Conservation (phyloP, 2,888 invertebrate species). For the Nipponacmea schrenckii region DNA sequence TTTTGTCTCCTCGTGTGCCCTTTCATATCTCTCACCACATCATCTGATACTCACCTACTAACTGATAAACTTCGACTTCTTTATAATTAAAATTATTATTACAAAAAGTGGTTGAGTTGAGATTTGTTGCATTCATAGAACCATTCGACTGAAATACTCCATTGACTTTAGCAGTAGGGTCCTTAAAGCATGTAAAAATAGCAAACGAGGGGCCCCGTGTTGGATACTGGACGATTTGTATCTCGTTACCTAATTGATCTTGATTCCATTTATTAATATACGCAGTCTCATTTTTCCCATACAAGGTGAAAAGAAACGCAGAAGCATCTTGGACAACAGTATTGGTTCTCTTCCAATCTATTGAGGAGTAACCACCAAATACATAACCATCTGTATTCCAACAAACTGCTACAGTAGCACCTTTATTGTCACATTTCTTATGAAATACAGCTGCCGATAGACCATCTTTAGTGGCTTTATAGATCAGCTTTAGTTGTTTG, state of each 20-base stretch:
- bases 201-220: no score
- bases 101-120: not conserved
- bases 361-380: slow-evolving; percentile 36
- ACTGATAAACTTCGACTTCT: slow-evolving; percentile 33
- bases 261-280: slow-evolving; percentile 17
- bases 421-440: slow-evolving; percentile 39
- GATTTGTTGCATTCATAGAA: no score
- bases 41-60: slow-evolving; percentile 32
- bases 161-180: not conserved
- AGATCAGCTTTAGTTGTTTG: slow-evolving; percentile 33
- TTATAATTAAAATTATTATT: slow-evolving; percentile 24
- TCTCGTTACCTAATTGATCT: not conserved
- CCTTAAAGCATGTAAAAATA: slow-evolving; percentile 17
- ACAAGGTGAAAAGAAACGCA: slow-evolving; percentile 37
- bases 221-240: no score
- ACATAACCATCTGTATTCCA: slow-evolving; percentile 36
- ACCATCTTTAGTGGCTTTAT: slow-evolving; percentile 35
- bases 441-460: slow-evolving; percentile 36
- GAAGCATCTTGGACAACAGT: slow-evolving; percentile 21
- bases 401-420: slow-evolving; percentile 38
- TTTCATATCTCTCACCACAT: slow-evolving; percentile 39
- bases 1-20: slow-evolving; percentile 10
- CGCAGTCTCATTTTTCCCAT: slow-evolving; percentile 25
- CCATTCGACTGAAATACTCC: slow-evolving; percentile 9
- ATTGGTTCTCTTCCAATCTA: slow-evolving; percentile 29